These are phyloP conservation scores for Pseudochromis fuscus DNA, from an alignment of 2,797 vertebrate genomes.

Conservation along the genomic window DNA sequence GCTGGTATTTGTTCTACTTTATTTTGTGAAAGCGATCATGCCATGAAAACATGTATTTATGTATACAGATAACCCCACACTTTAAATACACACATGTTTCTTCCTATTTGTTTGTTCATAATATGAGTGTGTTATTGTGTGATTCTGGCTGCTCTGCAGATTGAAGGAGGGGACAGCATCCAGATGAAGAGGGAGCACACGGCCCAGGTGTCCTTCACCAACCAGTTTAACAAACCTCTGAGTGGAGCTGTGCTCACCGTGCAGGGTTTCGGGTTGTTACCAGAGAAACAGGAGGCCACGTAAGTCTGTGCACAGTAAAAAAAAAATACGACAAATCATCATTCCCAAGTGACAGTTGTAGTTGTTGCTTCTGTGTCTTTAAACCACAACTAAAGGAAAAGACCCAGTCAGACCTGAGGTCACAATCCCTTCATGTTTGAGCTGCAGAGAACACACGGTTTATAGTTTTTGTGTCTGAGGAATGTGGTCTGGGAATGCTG, in stretches of 20 bases:
- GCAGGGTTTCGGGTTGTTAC: conserved; percentile 68
- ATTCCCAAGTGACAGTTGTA: not conserved
- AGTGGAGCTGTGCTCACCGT: conserved; percentile 60
- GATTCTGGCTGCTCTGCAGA: conserved; percentile 47
- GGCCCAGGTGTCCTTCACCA: conserved; percentile 64
- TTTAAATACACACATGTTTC: too few species aligned
- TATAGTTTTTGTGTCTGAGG: conserved; percentile 1
- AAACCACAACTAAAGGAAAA: not conserved
- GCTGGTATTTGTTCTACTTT: too few species aligned
- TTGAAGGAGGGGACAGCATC: conserved; percentile 68
- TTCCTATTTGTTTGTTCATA: too few species aligned
- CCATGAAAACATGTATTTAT: too few species aligned
- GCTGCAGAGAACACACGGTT: not conserved
- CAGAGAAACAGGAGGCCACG: conserved; percentile 60
- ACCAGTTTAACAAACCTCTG: conserved; percentile 45
- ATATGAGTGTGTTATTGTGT: not conserved
- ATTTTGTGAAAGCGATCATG: too few species aligned
- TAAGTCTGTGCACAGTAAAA: conserved; percentile 19
- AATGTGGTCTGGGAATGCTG: conserved; percentile 59
- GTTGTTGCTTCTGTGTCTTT: too few species aligned
- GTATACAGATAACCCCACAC: too few species aligned
- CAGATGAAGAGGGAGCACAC: conserved; percentile 45
- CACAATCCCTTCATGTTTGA: conserved; percentile 24
- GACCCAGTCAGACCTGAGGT: not conserved
- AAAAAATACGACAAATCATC: not conserved